Conservation (phyloP, 1,140 invertebrate genomes). For the Cyclargus thomasi region DNA sequence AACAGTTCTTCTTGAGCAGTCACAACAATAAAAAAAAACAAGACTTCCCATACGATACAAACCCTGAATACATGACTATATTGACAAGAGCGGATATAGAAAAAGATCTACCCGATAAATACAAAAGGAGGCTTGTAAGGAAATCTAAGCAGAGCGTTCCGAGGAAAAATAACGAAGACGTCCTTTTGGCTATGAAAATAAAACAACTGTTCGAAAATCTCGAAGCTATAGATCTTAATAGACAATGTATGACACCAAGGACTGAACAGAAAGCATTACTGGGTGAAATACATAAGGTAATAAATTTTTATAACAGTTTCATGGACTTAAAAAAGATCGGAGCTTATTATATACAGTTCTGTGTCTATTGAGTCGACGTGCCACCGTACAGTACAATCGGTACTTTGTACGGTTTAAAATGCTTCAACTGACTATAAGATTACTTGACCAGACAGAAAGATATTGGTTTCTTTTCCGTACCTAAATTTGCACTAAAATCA, state of each 20-base stretch:
- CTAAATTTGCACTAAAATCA: too few species aligned
- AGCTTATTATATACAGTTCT: too few species aligned
- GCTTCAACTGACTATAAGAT: too few species aligned
- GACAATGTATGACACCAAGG: conserved; percentile 56
- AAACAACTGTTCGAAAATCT: conserved; percentile 64
- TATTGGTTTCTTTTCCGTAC: too few species aligned
- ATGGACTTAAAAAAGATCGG: too few species aligned
- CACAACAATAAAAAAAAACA: conserved; percentile 35
- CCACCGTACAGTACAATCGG: too few species aligned
- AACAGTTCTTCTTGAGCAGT: conserved; percentile 33
- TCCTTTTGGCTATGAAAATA: conserved; percentile 64
- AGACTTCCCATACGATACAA: conserved; percentile 54
- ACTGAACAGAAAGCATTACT: conserved; percentile 59
- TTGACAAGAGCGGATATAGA: conserved; percentile 65
- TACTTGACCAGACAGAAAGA: too few species aligned
- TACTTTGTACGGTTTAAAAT: too few species aligned
- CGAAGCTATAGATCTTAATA: conserved; percentile 57
- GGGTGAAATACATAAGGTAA: conserved; percentile 68
- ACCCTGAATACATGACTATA: conserved; percentile 59
- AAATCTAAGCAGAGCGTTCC: conserved; percentile 48
- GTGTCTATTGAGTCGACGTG: too few species aligned
- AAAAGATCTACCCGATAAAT: conserved; percentile 71
- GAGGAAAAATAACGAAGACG: conserved; percentile 53
- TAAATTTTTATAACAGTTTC: too few species aligned
- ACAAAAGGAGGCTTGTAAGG: conserved; percentile 50